Evolutionary conservation across 2,888 invertebrate genomes (phyloP).

Genomic region (Cosmia trapezina): DNA sequence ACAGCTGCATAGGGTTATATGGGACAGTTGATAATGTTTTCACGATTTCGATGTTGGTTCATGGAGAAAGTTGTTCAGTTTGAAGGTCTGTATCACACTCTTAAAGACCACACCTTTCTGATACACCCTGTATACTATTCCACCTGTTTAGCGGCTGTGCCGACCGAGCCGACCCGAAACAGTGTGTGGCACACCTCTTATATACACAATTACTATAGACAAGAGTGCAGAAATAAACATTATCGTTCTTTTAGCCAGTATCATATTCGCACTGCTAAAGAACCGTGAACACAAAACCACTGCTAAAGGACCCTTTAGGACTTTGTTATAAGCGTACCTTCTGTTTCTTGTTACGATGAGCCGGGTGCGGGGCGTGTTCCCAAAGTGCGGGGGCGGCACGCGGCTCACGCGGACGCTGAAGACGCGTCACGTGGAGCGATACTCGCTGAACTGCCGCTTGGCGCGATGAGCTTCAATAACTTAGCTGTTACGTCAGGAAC

Average conservation of each 20-base stretch:
- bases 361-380: neutral
- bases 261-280: neutral
- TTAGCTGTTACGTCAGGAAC: neutral
- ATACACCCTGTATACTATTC: neutral
- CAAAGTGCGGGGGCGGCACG: neutral
- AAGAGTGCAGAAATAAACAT: neutral
- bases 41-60: too few relatives aligned
- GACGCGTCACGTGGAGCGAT: slow-evolving; percentile 27
- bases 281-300: neutral
- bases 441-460: slow-evolving; percentile 3
- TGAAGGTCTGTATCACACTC: too few relatives aligned
- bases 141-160: neutral
- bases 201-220: neutral
- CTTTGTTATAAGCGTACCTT: slow-evolving; percentile 3
- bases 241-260: neutral
- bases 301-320: too few relatives aligned
- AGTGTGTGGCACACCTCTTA: neutral
- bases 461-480: neutral
- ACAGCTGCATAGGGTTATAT: too few relatives aligned
- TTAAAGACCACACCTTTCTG: too few relatives aligned
- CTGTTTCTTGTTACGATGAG: neutral
- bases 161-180: neutral
- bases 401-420: slow-evolving; percentile 18
- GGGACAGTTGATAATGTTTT: too few relatives aligned
- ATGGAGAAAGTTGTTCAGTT: too few relatives aligned